phyloP scores from a whole-genome alignment of 2,113 vertebrate species.

The Stegastes partitus region DNA sequence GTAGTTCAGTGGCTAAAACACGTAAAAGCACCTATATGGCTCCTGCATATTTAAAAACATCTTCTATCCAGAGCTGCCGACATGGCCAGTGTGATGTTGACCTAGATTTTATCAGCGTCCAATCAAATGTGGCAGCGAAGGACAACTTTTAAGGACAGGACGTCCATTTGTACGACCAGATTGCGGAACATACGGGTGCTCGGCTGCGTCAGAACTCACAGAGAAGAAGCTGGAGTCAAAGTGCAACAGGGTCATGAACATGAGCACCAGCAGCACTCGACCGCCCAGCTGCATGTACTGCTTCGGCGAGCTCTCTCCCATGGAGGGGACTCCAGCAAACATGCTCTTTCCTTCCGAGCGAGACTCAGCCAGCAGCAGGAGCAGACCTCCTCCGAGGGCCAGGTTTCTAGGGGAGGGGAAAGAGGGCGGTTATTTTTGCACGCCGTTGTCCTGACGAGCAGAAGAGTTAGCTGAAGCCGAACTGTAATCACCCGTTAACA shows the following conservation, averaged over 20 bases:
- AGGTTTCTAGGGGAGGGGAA: constrained; percentile 87
- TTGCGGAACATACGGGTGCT: not conserved
- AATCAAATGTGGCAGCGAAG: too few species aligned
- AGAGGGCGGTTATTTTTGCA: constrained; percentile 29
- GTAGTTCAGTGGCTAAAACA: too few species aligned
- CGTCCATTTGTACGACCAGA: not conserved
- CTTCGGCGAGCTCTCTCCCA: constrained; percentile 96
- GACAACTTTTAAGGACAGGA: not conserved
- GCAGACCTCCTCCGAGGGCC: constrained; percentile 94
- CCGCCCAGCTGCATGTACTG: constrained; percentile 99
- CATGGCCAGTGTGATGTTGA: not conserved
- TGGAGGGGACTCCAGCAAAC: constrained; percentile 97
- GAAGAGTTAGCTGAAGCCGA: not conserved
- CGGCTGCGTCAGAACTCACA: constrained; percentile 83
- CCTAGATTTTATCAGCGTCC: not conserved
- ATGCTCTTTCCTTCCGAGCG: constrained; percentile 98
- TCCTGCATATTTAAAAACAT: too few species aligned
- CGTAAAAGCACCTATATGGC: too few species aligned
- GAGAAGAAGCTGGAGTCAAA: constrained; percentile 95
- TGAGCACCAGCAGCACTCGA: constrained; percentile 94
- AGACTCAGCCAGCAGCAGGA: constrained; percentile 95
- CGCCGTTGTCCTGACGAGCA: not conserved
- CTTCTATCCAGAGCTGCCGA: not conserved
- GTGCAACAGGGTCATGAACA: constrained; percentile 99
- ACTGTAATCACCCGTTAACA: not conserved